phyloP scores from a whole-genome alignment of 2,797 vertebrate genomes.

The Cyprinodon diabolis region DNA sequence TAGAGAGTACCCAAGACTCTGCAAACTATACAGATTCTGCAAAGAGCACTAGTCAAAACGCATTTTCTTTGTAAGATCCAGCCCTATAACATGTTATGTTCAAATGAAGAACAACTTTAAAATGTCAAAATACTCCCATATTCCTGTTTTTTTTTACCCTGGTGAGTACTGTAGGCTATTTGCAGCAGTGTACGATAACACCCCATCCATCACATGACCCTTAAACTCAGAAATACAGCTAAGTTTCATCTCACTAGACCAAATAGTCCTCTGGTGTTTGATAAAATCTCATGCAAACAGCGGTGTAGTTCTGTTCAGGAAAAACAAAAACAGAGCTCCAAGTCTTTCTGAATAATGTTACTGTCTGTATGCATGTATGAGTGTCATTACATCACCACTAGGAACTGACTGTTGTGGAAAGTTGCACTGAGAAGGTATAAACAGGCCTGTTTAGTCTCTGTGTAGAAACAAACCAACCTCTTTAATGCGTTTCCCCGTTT shows the following conservation, averaged over 20 bases:
- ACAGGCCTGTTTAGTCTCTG: slow-evolving; percentile 29
- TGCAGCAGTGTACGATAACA: not conserved
- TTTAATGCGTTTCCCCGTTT: slow-evolving; percentile 20
- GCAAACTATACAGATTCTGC: not conserved
- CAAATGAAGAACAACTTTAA: no score
- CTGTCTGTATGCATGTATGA: slow-evolving; percentile 22
- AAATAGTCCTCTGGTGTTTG: not conserved
- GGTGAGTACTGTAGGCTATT: not conserved
- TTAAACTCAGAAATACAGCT: slow-evolving; percentile 4
- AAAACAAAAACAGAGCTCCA: slow-evolving; percentile 16
- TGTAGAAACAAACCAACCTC: slow-evolving; percentile 17
- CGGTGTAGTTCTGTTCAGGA: not conserved
- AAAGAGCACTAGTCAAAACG: not conserved
- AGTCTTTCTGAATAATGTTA: slow-evolving; percentile 21
- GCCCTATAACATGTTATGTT: no score
- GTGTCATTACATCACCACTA: slow-evolving; percentile 25
- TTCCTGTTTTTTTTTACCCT: no score
- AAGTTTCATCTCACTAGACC: slow-evolving; percentile 6
- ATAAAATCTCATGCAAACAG: slow-evolving; percentile 8
- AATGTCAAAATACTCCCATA: no score
- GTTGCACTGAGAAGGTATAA: slow-evolving; percentile 40
- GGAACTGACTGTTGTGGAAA: slow-evolving; percentile 37
- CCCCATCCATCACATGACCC: not conserved
- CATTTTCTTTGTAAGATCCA: not conserved
- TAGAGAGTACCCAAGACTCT: no score